Base-by-base conservation (phyloP, 2,888 invertebrate species). In the Oscheius sp. region DNA sequence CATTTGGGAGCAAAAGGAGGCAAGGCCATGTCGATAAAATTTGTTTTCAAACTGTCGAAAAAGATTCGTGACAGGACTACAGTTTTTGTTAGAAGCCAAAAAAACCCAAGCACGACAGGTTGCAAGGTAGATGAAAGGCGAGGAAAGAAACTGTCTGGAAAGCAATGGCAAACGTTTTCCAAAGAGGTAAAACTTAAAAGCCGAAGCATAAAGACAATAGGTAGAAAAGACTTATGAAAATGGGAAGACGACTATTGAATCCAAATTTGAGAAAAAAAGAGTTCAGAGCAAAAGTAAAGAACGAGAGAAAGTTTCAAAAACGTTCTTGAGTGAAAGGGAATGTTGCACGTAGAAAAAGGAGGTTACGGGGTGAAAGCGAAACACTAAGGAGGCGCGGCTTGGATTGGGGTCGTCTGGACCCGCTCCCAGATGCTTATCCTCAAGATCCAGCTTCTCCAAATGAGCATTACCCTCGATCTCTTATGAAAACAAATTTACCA, bases 331-430 rank as follows among this genome's bases (percentile, higher is more conserved):
- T 68, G 68, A 68, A 68, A 68, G 68, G 55, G 68, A 68, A 68
- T 68, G 68, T 68, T 57, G 62, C 62, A 60, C 53, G 42, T 33
- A 57, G 57, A 62, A 62, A 62, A 62, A 60, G 72, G 72, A 42
- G 62, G 72, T 42, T 51, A 72, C 62, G 72, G 62, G 53, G 48
- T 72, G 70, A 53, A 72, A 72, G 58, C 47, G 70, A 58, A 78
- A 78, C 37, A 48, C 59, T 42, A 55, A 62, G 32, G 47, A 62
- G 60, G 68, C 58, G 63, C 76, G 71, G 71, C 78, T 76, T 76
- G 55, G 62, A 68, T 59, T 70, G 70, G 71, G 70, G 70, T 70
- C 70, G 70, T 42, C 68, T 55, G 48, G 70, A 70, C 21, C 59
- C 58, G 70, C 48, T 70, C 50, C n/a, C 50, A 48, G 70, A 70